A percentile compares a stretch with the other conserved stretches of the same genome.
phyloP scores from a whole-genome alignment of 2,888 invertebrate species.

The Idaea dimidiata region DNA sequence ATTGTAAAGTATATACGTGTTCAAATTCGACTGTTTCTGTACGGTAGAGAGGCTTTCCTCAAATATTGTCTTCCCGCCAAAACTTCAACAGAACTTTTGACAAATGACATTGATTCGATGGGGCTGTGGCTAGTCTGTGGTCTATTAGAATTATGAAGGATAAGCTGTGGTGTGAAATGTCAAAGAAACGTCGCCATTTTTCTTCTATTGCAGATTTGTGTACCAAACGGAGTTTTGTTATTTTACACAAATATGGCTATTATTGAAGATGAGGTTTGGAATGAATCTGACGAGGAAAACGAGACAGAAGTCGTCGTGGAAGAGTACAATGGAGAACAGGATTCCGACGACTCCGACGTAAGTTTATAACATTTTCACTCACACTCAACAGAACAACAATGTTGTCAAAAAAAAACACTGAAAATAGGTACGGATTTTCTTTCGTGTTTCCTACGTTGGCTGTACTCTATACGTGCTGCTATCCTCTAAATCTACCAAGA shows the following conservation, averaged over 20 bases:
- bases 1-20: too few relatives aligned
- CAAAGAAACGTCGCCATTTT: background rate
- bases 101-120: too few relatives aligned
- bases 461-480: background rate
- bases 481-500: background rate
- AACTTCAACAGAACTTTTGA: too few relatives aligned
- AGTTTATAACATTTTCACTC: slow-evolving; percentile 32
- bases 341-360: slow-evolving; percentile 72
- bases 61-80: too few relatives aligned
- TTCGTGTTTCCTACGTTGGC: background rate
- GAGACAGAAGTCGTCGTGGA: slow-evolving; percentile 72
- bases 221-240: slow-evolving; percentile 7
- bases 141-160: too few relatives aligned
- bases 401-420: background rate
- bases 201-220: background rate
- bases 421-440: background rate
- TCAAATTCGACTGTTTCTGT: too few relatives aligned
- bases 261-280: slow-evolving; percentile 71
- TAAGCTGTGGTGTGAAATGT: background rate
- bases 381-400: background rate
- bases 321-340: slow-evolving; percentile 67
- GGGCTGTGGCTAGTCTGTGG: too few relatives aligned
- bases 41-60: too few relatives aligned
- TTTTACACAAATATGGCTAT: slow-evolving; percentile 60
- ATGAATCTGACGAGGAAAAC: slow-evolving; percentile 73